Base-by-base conservation (phyloP, 2,113 vertebrate species). In the Mobula birostris region DNA sequence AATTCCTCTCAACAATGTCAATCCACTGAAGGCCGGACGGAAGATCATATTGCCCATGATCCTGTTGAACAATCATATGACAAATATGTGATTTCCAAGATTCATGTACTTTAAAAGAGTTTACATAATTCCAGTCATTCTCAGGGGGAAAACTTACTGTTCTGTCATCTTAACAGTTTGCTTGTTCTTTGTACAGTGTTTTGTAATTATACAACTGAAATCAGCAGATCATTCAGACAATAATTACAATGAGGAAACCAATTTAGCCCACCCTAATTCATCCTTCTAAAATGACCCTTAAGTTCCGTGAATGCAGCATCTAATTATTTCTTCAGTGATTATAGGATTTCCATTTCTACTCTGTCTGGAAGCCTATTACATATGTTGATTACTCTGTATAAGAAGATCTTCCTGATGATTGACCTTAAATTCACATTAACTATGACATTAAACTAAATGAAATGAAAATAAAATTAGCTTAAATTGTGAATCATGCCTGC, bases 401-500 rank as follows among this genome's bases (percentile, higher is more conserved):
- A 32, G 85, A 90, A 66, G 58, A 90, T 66, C 29, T 68, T 90
- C 85, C 14, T 19, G 6, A 68, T 66, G 63, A 90, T 90, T 29
- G n/a, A 58, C 5, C n/a, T 15, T 32, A 68, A 17, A 68, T 66
- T 90, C 61, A 90, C 14, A 29, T 90, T 66, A 32, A 36, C 29
- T 68, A 66, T 90, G 32, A 19, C n/a, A 66, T 87, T 87, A 9
- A 87, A 61, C 48, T 11, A 29, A 85, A 85, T 66, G 29, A 90
- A 90, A 90, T 66, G 85, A n/a, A 90, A 90, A 90, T 66, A 90
- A 90, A 66, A 90, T 90, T 63, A n/a, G 29, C n/a, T 15, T 36
- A 12, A 90, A 66, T 1, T 32, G 32, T 9, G 85, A 90, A 90
- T 90, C 61, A 5, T 19, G 17, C 63, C 6, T 90, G 61, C 14